A percentile compares a stretch with the other conserved stretches of the same genome.
These are phyloP conservation scores for Hydroisotoma schaefferi DNA, from an alignment of 2,888 invertebrate genomes.

Conservation along the genomic window DNA sequence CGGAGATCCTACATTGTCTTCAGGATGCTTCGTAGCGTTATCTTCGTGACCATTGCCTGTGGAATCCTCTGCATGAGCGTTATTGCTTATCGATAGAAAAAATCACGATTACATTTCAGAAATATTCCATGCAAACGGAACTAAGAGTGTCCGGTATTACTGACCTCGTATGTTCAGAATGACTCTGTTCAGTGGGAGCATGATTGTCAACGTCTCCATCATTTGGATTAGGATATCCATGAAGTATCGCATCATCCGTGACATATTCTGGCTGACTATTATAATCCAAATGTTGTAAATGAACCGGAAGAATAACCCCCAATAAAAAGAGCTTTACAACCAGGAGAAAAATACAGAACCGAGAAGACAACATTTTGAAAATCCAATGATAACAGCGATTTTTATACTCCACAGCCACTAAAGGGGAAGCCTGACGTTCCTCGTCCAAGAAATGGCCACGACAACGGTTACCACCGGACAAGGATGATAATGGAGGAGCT, in stretches of 20 bases:
- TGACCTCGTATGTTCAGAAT: too few species aligned
- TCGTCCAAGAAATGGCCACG: background rate
- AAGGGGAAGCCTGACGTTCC: background rate
- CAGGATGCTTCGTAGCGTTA: too few species aligned
- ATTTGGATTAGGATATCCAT: slow-evolving; percentile 1
- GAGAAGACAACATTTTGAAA: background rate
- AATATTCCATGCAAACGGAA: too few species aligned
- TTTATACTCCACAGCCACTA: background rate
- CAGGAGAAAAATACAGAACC: background rate
- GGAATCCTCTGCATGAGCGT: too few species aligned
- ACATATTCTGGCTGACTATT: background rate
- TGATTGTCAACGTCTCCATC: background rate
- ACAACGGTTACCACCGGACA: background rate
- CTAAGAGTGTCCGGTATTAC: too few species aligned
- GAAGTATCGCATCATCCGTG: background rate
- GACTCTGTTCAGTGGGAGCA: background rate
- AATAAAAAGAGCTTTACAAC: background rate
- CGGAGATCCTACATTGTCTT: background rate
- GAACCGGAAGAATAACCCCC: slow-evolving; percentile 4
- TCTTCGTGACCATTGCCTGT: too few species aligned
- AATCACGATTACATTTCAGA: too few species aligned
- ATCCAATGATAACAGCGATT: background rate
- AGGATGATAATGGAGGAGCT: background rate
- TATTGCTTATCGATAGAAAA: too few species aligned
- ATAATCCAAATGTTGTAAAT: background rate